phyloP scores from a whole-genome alignment of 2,888 invertebrate genomes.

The Calameuta idolon region DNA sequence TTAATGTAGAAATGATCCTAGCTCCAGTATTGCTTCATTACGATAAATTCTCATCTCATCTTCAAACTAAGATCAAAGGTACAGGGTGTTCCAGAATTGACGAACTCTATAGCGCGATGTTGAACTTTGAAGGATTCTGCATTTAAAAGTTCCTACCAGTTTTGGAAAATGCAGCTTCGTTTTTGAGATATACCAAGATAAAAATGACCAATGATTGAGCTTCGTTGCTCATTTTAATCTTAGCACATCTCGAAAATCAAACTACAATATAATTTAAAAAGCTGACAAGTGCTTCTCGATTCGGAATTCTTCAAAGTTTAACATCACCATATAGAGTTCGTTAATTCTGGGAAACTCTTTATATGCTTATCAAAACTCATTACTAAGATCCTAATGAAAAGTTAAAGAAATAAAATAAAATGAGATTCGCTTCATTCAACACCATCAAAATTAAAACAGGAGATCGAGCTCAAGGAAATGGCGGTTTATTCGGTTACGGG shows the following conservation, averaged over 20 bases:
- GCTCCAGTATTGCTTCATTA: not conserved
- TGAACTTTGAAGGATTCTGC: not conserved
- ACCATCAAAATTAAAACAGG: constrained; percentile 46
- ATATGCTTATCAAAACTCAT: not conserved
- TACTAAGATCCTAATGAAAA: not conserved
- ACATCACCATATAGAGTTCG: not conserved
- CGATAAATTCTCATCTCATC: not conserved
- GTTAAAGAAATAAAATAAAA: not conserved
- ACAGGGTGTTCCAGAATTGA: too few relatives aligned
- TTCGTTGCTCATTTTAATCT: not conserved
- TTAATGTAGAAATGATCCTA: not conserved
- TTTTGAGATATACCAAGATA: not conserved
- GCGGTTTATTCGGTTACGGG: constrained; percentile 48
- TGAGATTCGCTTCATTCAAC: constrained; percentile 7
- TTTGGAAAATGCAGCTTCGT: not conserved
- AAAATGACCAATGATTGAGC: not conserved
- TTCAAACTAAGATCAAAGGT: too few relatives aligned
- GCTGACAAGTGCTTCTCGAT: not conserved
- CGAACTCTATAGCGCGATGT: not conserved
- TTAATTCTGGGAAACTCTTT: not conserved
- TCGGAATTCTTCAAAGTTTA: not conserved
- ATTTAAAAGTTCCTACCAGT: not conserved
- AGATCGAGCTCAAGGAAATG: constrained; percentile 42
- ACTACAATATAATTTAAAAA: not conserved
- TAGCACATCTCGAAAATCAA: not conserved